Base-by-base conservation (phyloP, 2,797 vertebrate genomes). In the Myioborus melanocephalus region DNA sequence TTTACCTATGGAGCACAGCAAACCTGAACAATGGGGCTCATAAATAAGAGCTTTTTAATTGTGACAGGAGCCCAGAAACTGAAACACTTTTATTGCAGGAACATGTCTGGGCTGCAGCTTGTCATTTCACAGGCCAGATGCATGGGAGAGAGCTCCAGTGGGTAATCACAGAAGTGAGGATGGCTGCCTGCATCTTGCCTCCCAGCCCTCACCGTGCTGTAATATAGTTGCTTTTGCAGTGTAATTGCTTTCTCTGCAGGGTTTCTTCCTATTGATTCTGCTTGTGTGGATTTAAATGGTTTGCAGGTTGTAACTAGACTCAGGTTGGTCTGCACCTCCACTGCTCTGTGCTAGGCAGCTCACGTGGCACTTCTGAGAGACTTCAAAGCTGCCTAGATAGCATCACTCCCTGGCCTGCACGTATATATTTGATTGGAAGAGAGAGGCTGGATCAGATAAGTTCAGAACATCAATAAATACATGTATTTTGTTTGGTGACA, bases 201-300 rank as follows among this genome's bases (percentile, higher is more conserved):
- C 84, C 87, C 85, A 89, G 91, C 77, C 52, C 30, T 93, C 95
- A 85, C 90, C 8, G 1, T 57, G 81, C 92, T 90, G 78, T 87
- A 93, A 88, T 95, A 68, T 34, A 93, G 95, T 68, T 95, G 85
- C 95, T 96, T 96, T 94, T 87, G 91, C 86, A 70, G 71, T 89
- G 91, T 96, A 96, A 97, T 96, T 97, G 95, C 95, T 96, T 96
- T 96, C 95, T 96, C 95, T 94, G 95, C 95, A 94, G 96, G 94
- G 83, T 83, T 94, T 90, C 93, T 95, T 96, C 94, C 94, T 95
- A 95, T 96, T 95, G 96, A 96, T 96, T 96, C 89, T 95, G 83
- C 86, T 92, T 91, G 90, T 85, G 93, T 91, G 88, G 92, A 79
- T 96, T 94, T 95, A 92, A 96, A 94, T 84, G 89, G 88, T 94